Percentiles rank a stretch among this genome's conserved stretches.
Evolutionary conservation across 2,797 vertebrate genomes (phyloP).

Genomic region (Protosalanx chinensis): DNA sequence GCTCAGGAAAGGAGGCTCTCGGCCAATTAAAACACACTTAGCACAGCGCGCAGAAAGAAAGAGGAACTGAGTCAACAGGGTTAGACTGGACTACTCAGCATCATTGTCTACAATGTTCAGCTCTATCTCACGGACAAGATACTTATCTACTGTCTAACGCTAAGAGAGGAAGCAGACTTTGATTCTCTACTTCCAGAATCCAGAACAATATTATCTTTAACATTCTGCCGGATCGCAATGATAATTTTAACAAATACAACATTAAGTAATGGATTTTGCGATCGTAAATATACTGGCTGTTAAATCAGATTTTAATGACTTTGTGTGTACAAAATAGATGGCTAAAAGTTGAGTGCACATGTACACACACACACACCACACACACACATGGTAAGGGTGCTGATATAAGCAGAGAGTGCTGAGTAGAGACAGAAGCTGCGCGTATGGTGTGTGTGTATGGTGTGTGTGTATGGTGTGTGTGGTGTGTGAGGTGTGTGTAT

Average conservation of each 20-base stretch:
- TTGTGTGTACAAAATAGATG: background rate
- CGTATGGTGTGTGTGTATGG: no score
- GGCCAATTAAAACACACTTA: slow-evolving; percentile 92
- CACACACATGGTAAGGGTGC: slow-evolving; percentile 42
- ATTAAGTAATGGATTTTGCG: slow-evolving; percentile 17
- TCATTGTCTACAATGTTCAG: slow-evolving; percentile 57
- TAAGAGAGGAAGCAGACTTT: slow-evolving; percentile 34
- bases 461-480: no score
- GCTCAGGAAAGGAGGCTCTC: slow-evolving; percentile 83
- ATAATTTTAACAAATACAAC: slow-evolving; percentile 16
- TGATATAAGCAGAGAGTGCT: slow-evolving; percentile 65
- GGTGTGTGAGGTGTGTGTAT: no score
- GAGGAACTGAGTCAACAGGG: no score
- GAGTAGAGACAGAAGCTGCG: slow-evolving; percentile 69
- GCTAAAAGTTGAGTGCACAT: slow-evolving; percentile 23
- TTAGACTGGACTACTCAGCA: slow-evolving; percentile 27
- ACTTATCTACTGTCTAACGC: slow-evolving; percentile 41
- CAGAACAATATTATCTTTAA: slow-evolving; percentile 49
- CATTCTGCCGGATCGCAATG: slow-evolving; percentile 30
- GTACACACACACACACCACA: slow-evolving; percentile 40
- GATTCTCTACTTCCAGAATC: slow-evolving; percentile 19
- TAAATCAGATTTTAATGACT: slow-evolving; percentile 21
- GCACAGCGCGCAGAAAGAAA: slow-evolving; percentile 58
- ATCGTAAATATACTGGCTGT: background rate
- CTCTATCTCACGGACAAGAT: slow-evolving; percentile 49